These are phyloP conservation scores for Drosophila ohnishii DNA, from an alignment of 1,140 invertebrate species.

Conservation along the genomic window DNA sequence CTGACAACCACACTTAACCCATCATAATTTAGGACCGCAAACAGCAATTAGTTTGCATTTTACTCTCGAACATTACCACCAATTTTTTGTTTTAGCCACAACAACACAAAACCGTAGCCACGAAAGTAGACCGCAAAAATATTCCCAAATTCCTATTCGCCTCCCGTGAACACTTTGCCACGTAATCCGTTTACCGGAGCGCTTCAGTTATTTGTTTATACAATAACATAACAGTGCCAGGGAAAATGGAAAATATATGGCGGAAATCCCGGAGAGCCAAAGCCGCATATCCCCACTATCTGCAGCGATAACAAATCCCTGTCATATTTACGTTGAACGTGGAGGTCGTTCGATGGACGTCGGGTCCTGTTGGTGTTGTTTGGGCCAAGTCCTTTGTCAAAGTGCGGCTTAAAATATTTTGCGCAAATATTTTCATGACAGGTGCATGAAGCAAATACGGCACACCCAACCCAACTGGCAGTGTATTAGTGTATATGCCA, in stretches of 20 bases:
- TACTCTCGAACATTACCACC: constrained; percentile 16
- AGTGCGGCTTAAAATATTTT: constrained; percentile 79
- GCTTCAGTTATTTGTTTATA: constrained; percentile 43
- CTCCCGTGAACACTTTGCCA: constrained; percentile 26
- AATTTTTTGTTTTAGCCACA: not conserved
- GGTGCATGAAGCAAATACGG: constrained; percentile 53
- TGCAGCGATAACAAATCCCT: constrained; percentile 36
- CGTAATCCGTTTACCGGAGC: constrained; percentile 36
- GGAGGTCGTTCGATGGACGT: not conserved
- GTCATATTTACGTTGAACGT: constrained; percentile 29
- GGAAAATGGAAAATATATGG: constrained; percentile 21
- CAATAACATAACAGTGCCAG: constrained; percentile 15
- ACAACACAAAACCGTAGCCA: constrained; percentile 5
- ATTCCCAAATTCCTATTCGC: constrained; percentile 19
- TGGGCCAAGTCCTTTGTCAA: constrained; percentile 71
- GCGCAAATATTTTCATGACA: constrained; percentile 76
- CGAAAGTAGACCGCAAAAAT: constrained; percentile 27
- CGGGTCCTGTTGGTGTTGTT: constrained; percentile 24
- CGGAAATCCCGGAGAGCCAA: constrained; percentile 13
- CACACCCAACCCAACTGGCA: constrained; percentile 14
- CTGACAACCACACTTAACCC: constrained; percentile 6
- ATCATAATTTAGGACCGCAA: constrained; percentile 24
- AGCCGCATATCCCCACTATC: constrained; percentile 25
- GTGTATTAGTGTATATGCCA: constrained; percentile 38
- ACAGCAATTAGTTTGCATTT: constrained; percentile 35